Base-by-base conservation (phyloP, 2,797 vertebrate species). In the Vespertilio murinus region DNA sequence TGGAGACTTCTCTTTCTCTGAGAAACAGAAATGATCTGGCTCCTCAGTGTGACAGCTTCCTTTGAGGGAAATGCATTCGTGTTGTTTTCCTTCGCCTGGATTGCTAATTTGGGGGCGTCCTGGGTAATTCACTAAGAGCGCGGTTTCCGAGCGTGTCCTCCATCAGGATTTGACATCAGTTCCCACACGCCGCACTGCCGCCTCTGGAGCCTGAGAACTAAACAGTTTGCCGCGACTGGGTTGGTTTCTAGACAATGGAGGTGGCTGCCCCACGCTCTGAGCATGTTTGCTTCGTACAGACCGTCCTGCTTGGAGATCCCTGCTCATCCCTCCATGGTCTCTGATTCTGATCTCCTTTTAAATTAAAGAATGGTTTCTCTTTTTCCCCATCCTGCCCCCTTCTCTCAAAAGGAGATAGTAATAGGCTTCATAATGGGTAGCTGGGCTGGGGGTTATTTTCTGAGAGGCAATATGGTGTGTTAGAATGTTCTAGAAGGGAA, bases 351-450 rank as follows among this genome's bases (percentile, higher is more conserved):
- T 69, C 69, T 88, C 67, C 79, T 86, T 90, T 84, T 64, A 93
- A 92, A 94, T 91, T 47, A 69, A 59, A 95, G 54, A 73, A 83
- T 30, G 1, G 5, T 25, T 79, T 91, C 18, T 59, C 59, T 90
- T 61, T 93, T 85, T 52, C 1, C 0, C 35, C 3, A 61, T 40
- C 47, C 65, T 9, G 4, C 35, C 95, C 74, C 25, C 79, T 95
- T 96, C 94, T 59, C 92, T 92, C 75, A 38, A 70, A 80, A 91
- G 82, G 79, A 89, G 88, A 92, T 97, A 96, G 94, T 94, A 96
- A 96, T 75, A 90, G 92, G 54, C 69, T 87, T 95, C 88, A 61
- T 91, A 92, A 86, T 70, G 83, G 86, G 73, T 64, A 93, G 65
- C 81, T 30, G 82, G 9, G 23, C 69, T 18, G 82, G 28, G 85